phyloP scores from a whole-genome alignment of 2,113 vertebrate genomes.

The Orthonyx spaldingii region DNA sequence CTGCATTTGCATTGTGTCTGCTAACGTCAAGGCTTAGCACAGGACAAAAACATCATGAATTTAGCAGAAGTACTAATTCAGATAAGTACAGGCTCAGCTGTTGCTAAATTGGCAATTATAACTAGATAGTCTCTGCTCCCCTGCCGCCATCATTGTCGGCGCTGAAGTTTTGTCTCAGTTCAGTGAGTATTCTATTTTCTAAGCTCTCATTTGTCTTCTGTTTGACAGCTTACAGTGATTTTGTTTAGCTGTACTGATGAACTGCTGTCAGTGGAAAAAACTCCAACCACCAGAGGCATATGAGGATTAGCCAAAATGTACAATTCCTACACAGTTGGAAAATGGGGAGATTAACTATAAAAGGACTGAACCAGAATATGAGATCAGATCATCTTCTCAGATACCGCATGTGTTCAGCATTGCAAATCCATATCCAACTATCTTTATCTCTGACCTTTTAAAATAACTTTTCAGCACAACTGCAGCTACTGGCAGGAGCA shows the following conservation, averaged over 20 bases:
- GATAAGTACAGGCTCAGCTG: constrained; percentile 49
- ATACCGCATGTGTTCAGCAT: neutral
- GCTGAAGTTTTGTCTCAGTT: constrained; percentile 45
- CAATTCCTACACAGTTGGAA: constrained; percentile 9
- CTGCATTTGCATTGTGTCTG: constrained; percentile 13
- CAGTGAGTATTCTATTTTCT: neutral
- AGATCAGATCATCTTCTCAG: constrained; percentile 14
- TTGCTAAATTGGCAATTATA: constrained; percentile 51
- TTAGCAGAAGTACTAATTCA: constrained; percentile 49
- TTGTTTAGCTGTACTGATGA: constrained; percentile 42
- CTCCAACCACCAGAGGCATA: constrained; percentile 15
- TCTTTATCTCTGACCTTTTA: constrained; percentile 18
- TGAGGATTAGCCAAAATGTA: constrained; percentile 13
- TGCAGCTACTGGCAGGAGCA: neutral
- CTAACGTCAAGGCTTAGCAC: neutral
- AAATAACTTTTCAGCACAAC: constrained; percentile 7
- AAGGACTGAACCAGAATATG: constrained; percentile 6
- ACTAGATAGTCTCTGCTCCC: constrained; percentile 5
- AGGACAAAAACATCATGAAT: constrained; percentile 41
- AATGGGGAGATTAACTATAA: constrained; percentile 29
- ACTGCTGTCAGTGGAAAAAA: constrained; percentile 38
- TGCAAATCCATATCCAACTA: neutral
- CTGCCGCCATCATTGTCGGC: neutral
- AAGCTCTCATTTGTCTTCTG: constrained; percentile 45
- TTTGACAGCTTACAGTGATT: constrained; percentile 43